Conservation (phyloP, 2,113 vertebrate species). For the Sphyrna mokarran region DNA sequence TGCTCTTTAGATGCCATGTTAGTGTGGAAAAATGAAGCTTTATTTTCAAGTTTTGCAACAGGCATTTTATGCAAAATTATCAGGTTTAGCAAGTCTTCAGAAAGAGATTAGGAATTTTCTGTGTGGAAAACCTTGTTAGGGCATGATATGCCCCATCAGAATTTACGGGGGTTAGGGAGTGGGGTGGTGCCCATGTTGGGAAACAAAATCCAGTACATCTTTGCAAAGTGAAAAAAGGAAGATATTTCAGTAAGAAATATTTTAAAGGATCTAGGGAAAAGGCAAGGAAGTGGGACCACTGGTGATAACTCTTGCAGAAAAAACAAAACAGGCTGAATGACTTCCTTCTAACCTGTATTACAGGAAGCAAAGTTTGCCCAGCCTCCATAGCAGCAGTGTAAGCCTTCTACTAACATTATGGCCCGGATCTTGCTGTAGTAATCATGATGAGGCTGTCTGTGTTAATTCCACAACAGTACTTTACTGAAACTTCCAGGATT, state of each 20-base stretch:
- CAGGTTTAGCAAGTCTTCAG: neutral
- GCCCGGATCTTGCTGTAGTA: neutral
- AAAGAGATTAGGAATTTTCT: neutral
- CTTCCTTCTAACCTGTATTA: neutral
- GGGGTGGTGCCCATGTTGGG: no score
- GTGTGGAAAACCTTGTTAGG: neutral
- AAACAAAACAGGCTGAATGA: neutral
- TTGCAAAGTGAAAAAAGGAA: neutral
- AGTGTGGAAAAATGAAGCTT: neutral
- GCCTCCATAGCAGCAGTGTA: neutral
- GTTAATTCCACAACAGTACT: neutral
- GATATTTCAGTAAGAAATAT: neutral
- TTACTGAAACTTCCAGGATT: neutral
- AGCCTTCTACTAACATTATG: neutral
- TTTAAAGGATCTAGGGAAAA: neutral
- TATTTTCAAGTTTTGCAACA: neutral
- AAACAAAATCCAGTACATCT: neutral
- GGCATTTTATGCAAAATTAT: neutral
- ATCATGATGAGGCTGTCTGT: neutral
- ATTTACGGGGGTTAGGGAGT: neutral
- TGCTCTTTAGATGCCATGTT: neutral
- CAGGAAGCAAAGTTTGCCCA: neutral
- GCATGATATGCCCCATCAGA: neutral
- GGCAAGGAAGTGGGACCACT: neutral
- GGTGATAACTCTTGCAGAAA: neutral